A percentile compares a stretch with the other conserved stretches of the same genome.
These are phyloP conservation scores for Drosophila baimaii DNA, from an alignment of 1,140 invertebrate genomes.

Conservation along the genomic window DNA sequence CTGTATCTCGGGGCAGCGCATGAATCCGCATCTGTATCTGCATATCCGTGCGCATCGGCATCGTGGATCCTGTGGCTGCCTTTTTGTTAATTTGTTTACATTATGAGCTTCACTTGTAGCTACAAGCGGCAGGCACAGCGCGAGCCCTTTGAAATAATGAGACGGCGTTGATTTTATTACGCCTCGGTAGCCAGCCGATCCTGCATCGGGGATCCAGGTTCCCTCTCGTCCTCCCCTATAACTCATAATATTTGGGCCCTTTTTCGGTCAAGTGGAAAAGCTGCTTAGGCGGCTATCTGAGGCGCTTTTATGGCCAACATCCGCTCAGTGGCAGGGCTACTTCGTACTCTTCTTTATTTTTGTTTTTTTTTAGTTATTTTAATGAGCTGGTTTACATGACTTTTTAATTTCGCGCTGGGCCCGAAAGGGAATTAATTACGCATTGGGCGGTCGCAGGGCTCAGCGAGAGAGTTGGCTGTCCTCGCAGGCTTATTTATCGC, in stretches of 20 bases:
- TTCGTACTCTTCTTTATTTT: slow-evolving; percentile 28
- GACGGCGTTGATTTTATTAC: slow-evolving; percentile 79
- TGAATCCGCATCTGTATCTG: slow-evolving; percentile 14
- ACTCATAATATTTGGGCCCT: slow-evolving; percentile 63
- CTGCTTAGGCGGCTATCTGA: slow-evolving; percentile 63
- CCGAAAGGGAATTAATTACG: slow-evolving; percentile 84
- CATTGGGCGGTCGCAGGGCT: slow-evolving; percentile 78
- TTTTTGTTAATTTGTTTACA: slow-evolving; percentile 83
- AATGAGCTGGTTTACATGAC: slow-evolving; percentile 84
- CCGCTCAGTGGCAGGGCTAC: slow-evolving; percentile 37
- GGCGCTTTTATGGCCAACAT: slow-evolving; percentile 69
- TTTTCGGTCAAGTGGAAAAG: slow-evolving; percentile 64
- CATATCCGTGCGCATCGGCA: slow-evolving; percentile 19
- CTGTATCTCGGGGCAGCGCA: slow-evolving; percentile 2
- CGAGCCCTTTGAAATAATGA: slow-evolving; percentile 79
- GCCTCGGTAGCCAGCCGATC: slow-evolving; percentile 24
- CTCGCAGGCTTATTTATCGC: slow-evolving; percentile 67
- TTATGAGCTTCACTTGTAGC: slow-evolving; percentile 83
- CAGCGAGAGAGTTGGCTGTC: slow-evolving; percentile 47
- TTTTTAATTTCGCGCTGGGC: slow-evolving; percentile 84
- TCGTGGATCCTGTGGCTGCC: slow-evolving; percentile 22
- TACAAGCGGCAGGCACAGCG: slow-evolving; percentile 67
- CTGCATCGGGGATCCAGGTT: neutral
- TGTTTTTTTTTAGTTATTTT: slow-evolving; percentile 76
- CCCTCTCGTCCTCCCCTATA: slow-evolving; percentile 34